These are phyloP conservation scores for Halcyon leucocephala DNA, from an alignment of 2,797 vertebrate species.

Conservation along the genomic window DNA sequence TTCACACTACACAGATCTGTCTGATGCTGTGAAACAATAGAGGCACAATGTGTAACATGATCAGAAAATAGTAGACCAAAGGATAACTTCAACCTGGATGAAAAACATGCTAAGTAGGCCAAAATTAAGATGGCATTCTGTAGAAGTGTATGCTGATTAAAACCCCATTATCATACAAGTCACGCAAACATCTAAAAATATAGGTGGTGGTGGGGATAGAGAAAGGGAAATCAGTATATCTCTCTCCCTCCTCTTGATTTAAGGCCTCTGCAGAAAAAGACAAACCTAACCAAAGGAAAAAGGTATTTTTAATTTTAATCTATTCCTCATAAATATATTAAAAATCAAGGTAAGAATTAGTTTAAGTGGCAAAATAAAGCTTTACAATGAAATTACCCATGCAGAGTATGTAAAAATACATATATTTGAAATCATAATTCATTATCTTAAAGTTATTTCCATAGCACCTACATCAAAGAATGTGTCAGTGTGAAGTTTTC, in stretches of 20 bases:
- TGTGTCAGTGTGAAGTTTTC: conserved; percentile 78
- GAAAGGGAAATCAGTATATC: background rate
- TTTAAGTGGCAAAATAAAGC: conserved; percentile 64
- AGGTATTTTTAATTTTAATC: conserved; percentile 70
- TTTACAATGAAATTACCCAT: conserved; percentile 67
- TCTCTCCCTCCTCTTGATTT: conserved; percentile 1
- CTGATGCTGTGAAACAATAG: background rate
- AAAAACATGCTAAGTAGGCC: conserved; percentile 26
- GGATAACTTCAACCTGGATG: background rate
- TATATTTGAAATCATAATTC: conserved; percentile 72
- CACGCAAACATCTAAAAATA: conserved; percentile 45
- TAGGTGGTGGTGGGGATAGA: background rate
- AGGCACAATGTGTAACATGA: background rate
- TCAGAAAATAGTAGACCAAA: conserved; percentile 15
- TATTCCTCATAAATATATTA: conserved; percentile 71
- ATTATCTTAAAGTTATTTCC: conserved; percentile 80
- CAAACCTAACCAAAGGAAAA: conserved; percentile 63
- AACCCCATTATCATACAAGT: conserved; percentile 51
- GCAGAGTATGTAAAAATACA: conserved; percentile 61
- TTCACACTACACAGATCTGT: background rate
- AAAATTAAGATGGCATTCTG: conserved; percentile 53
- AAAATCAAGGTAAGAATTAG: conserved; percentile 54
- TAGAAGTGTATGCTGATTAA: conserved; percentile 47
- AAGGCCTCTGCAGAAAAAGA: conserved; percentile 32
- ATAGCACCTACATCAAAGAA: conserved; percentile 78